These are phyloP conservation scores for Sepiola atlantica DNA, from an alignment of 2,888 invertebrate species.

Conservation along the genomic window DNA sequence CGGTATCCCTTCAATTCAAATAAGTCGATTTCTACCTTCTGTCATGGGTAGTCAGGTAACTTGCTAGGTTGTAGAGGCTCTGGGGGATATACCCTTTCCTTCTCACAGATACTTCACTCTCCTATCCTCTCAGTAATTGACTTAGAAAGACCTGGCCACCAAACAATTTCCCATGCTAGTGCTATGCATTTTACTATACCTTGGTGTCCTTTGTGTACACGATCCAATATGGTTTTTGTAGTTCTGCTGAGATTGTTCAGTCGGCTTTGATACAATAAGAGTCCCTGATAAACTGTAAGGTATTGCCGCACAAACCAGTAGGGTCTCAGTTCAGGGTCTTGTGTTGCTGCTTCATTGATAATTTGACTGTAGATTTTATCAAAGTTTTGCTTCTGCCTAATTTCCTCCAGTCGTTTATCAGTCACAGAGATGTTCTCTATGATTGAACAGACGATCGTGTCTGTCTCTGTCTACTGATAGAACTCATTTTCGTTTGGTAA, in stretches of 20 bases:
- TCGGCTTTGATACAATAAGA: too few relatives aligned
- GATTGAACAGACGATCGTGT: not conserved
- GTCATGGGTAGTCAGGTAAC: not conserved
- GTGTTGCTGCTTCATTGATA: too few relatives aligned
- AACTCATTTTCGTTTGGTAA: not conserved
- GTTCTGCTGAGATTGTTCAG: too few relatives aligned
- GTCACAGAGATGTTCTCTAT: not conserved
- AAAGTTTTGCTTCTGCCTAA: too few relatives aligned
- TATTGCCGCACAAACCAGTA: too few relatives aligned
- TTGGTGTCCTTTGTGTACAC: slow-evolving; percentile 15
- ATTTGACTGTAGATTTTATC: too few relatives aligned
- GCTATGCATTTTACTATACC: not conserved
- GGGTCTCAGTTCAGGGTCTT: too few relatives aligned
- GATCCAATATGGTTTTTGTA: not conserved
- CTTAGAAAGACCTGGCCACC: too few relatives aligned
- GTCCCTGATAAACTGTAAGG: too few relatives aligned
- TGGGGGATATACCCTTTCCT: not conserved
- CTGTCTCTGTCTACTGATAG: not conserved
- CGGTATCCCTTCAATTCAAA: not conserved
- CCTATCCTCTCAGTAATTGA: too few relatives aligned
- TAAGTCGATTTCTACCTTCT: too few relatives aligned
- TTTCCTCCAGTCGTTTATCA: not conserved
- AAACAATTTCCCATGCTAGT: not conserved
- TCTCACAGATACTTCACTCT: not conserved
- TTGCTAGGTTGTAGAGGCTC: not conserved